Evolutionary conservation across 2,797 vertebrate genomes (phyloP).

Genomic region (Chlorospingus flavigularis): DNA sequence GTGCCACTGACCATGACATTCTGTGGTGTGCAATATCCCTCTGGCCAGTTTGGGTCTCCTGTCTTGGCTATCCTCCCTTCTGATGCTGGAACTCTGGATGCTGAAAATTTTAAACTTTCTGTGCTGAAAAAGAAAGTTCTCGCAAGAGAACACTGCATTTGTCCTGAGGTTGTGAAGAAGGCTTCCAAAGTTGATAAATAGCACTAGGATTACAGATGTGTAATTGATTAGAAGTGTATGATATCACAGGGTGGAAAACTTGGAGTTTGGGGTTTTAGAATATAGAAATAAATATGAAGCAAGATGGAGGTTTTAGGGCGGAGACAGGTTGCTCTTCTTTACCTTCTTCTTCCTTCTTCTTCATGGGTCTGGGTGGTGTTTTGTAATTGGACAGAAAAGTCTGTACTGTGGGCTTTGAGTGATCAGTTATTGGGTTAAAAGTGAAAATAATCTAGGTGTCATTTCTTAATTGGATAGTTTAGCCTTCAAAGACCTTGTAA

Average conservation of each 20-base stretch:
- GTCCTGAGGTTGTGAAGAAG: background rate
- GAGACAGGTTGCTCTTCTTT: background rate
- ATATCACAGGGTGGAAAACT: background rate
- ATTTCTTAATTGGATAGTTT: background rate
- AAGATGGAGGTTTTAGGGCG: background rate
- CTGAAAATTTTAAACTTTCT: background rate
- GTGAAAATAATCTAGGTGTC: background rate
- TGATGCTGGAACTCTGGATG: background rate
- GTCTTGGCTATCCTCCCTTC: background rate
- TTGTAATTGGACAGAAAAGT: background rate
- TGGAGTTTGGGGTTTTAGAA: background rate
- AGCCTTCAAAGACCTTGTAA: background rate
- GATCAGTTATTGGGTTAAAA: background rate
- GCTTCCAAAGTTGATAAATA: background rate
- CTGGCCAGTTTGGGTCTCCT: background rate
- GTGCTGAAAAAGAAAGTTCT: too few relatives aligned
- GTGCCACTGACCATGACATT: background rate
- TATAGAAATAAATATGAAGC: background rate
- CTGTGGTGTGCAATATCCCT: background rate
- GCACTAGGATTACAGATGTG: background rate
- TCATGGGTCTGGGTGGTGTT: background rate
- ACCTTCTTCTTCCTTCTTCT: background rate
- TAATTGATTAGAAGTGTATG: background rate
- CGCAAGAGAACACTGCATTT: background rate
- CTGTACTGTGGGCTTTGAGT: rapidly evolving